phyloP scores from a whole-genome alignment of 2,888 invertebrate genomes.

The Spatulosminthurus flaviceps region DNA sequence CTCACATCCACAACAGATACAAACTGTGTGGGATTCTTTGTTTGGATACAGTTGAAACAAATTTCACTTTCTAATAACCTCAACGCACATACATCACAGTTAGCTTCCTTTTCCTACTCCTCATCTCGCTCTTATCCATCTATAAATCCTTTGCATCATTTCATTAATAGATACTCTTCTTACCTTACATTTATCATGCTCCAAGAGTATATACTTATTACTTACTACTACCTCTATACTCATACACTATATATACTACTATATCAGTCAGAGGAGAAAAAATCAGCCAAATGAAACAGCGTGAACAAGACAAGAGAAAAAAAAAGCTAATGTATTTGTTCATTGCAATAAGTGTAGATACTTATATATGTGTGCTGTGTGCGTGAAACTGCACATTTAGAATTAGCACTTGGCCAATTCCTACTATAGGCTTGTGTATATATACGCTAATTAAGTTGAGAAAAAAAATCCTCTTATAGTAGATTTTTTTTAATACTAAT shows the following conservation, averaged over 20 bases:
- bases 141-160: conserved; percentile 34
- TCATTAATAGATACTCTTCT: conserved; percentile 15
- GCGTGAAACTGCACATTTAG: neutral
- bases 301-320: neutral
- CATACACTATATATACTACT: too few relatives aligned
- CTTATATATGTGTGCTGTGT: too few relatives aligned
- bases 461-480: too few relatives aligned
- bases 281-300: conserved; percentile 18
- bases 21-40: conserved; percentile 29
- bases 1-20: neutral
- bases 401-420: too few relatives aligned
- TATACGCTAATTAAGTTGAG: too few relatives aligned
- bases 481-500: too few relatives aligned
- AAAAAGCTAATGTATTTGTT: neutral
- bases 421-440: too few relatives aligned
- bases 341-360: too few relatives aligned
- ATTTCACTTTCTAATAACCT: conserved; percentile 44
- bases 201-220: neutral
- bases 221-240: neutral
- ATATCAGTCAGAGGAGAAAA: too few relatives aligned
- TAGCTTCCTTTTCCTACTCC: conserved; percentile 42
- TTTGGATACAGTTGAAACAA: conserved; percentile 38
- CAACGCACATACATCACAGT: conserved; percentile 42
- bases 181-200: conserved; percentile 25
- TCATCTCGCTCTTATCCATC: conserved; percentile 35